Percentiles rank a stretch among this genome's conserved stretches.
These are phyloP conservation scores for Drosophila nigritarsus DNA, from an alignment of 2,888 invertebrate genomes.

Conservation along the genomic window DNA sequence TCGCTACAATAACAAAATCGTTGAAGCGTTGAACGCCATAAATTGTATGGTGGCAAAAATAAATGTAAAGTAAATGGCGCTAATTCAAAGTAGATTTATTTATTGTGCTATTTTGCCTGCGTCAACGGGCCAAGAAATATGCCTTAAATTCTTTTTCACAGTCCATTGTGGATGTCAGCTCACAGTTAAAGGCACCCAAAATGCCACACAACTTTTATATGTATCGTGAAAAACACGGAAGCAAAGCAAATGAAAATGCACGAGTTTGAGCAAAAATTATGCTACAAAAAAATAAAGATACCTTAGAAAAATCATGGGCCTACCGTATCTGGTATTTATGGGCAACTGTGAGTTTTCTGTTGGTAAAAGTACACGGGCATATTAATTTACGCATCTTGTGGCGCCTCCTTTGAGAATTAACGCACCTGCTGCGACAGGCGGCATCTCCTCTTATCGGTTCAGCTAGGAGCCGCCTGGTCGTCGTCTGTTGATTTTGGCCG, in stretches of 20 bases:
- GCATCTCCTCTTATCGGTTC: conserved; percentile 2
- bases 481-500: conserved; percentile 74
- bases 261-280: conserved; percentile 47
- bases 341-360: conserved; percentile 26
- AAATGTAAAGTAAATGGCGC: conserved; percentile 80
- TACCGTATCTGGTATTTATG: conserved; percentile 23
- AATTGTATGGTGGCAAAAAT: conserved; percentile 73
- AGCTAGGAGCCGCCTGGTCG: conserved; percentile 24
- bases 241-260: conserved; percentile 63
- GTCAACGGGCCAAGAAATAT: conserved; percentile 75
- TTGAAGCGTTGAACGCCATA: conserved; percentile 55
- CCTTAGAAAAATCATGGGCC: conserved; percentile 20
- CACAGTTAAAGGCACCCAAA: conserved; percentile 7
- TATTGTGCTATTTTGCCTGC: conserved; percentile 77
- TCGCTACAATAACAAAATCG: conserved; percentile 30
- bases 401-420: conserved; percentile 63
- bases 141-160: conserved; percentile 60
- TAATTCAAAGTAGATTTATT: conserved; percentile 82
- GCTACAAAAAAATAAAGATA: conserved; percentile 57
- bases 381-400: conserved; percentile 65
- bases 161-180: conserved; percentile 33
- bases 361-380: conserved; percentile 45
- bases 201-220: conserved; percentile 29
- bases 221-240: conserved; percentile 23
- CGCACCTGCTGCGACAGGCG: conserved; percentile 75